Base-by-base conservation (phyloP, 2,113 vertebrate species). In the Gobius niger region DNA sequence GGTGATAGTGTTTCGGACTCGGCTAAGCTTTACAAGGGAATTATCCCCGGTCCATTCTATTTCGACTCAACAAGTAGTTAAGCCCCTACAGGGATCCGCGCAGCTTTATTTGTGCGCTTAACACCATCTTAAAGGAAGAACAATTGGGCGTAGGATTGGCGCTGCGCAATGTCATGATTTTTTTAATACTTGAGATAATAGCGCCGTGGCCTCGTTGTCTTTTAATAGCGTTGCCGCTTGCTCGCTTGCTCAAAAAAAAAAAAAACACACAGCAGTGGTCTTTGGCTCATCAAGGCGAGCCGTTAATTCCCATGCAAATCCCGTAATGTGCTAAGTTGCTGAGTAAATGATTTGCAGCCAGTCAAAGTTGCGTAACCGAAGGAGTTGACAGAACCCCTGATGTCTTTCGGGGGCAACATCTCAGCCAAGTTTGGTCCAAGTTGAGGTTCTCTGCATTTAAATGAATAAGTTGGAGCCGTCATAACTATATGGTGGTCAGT, bases 261-360 rank as follows among this genome's bases (percentile, higher is more conserved):
- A 3, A 34, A 34, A 34, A 34, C 79, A 67, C 65, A 67, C 78
- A 56, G 75, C 50, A 5, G 9, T 46, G 81, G 70, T 81, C 73
- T 1, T 1, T 9, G 67, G 67, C 66, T 83, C 60, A 9, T 67
- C 66, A 77, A 81, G 53, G 24, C 40, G 1, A 11, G 54, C 41
- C 1, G 8, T 54, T 82, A 44, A 77, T 81, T 82, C 76, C 66
- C 47, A 81, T 85, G 56, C 78, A 81, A 85, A 85, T 85, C 65
- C 49, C 40, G 72, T 77, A 76, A 75, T 70, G 63, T 79, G 73
- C 72, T 72, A 78, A 87, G 70, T 7, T 62, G 77, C 76, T 81
- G 79, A 78, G 61, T 71, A 63, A 78, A 80, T 79, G 65, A 84
- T 80, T 81, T 72, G 67, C 59, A 73, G 64, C 65, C 68, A 76